A percentile compares a stretch with the other conserved stretches of the same genome.
These are phyloP conservation scores for Syngnathoides biaculeatus DNA, from an alignment of 2,113 vertebrate species.

Conservation along the genomic window DNA sequence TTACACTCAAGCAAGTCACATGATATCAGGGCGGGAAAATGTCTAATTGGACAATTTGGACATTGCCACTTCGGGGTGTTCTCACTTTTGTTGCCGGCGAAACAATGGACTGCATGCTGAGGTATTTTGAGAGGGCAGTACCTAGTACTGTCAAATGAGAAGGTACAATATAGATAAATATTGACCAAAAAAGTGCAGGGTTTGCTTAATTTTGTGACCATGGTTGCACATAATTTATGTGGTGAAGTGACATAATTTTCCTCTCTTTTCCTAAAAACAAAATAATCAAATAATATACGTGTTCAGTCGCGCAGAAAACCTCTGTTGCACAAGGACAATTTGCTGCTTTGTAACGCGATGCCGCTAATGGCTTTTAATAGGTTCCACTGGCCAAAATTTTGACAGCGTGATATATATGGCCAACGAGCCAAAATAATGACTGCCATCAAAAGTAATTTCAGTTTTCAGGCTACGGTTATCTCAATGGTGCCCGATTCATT, in stretches of 20 bases:
- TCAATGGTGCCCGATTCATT: slow-evolving; percentile 69
- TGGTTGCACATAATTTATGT: not conserved
- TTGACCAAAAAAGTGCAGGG: not conserved
- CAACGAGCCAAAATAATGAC: slow-evolving; percentile 70
- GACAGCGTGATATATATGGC: slow-evolving; percentile 73
- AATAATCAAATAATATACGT: too few species aligned
- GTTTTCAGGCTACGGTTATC: slow-evolving; percentile 68
- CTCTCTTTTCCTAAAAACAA: not conserved
- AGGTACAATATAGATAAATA: not conserved
- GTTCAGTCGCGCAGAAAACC: slow-evolving; percentile 37
- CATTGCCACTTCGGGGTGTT: not conserved
- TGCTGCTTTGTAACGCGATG: slow-evolving; percentile 47
- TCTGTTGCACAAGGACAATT: slow-evolving; percentile 55
- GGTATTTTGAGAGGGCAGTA: not conserved
- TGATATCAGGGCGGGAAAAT: not conserved
- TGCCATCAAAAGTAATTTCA: slow-evolving; percentile 71
- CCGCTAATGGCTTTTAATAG: slow-evolving; percentile 69
- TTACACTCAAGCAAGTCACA: not conserved
- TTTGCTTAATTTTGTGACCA: not conserved
- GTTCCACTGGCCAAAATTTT: slow-evolving; percentile 56
- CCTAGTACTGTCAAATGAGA: not conserved
- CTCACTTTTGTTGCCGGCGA: not conserved
- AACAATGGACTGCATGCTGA: not conserved
- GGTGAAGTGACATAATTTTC: too few species aligned
- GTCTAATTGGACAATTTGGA: not conserved